phyloP scores from a whole-genome alignment of 1,140 invertebrate genomes.

The Calliphora vicina region DNA sequence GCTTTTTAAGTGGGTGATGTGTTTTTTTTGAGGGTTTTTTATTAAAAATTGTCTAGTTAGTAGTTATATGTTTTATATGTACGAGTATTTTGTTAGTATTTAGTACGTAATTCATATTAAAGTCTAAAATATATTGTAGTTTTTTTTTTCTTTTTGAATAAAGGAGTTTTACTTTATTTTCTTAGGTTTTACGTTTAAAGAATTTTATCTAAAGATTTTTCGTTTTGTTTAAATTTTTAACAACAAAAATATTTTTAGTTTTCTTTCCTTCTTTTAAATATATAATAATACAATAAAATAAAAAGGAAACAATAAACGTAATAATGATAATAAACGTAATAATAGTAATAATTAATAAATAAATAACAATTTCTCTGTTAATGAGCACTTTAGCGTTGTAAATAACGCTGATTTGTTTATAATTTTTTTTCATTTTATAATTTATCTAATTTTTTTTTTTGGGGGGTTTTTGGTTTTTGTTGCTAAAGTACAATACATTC shows the following conservation, averaged over 20 bases:
- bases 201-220: not conserved
- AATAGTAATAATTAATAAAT: constrained; percentile 25
- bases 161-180: not conserved
- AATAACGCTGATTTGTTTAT: not conserved
- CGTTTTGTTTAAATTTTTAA: not conserved
- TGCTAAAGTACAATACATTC: constrained; percentile 35
- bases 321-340: constrained; percentile 13
- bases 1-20: too few species aligned
- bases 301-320: not conserved
- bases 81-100: not conserved
- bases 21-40: not conserved
- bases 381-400: constrained; percentile 33
- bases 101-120: constrained; percentile 1
- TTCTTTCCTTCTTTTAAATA: not conserved
- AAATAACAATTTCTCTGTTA: constrained; percentile 32
- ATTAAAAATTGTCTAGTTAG: not conserved
- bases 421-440: constrained; percentile 29
- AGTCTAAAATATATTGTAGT: not conserved
- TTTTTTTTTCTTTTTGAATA: not conserved
- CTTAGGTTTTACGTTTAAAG: not conserved
- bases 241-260: not conserved
- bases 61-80: not conserved
- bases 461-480: not conserved
- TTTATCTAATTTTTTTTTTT: constrained; percentile 28
- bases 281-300: not conserved